Evolutionary conservation across 1,140 invertebrate species (phyloP).

Genomic region (Patella vulgata): DNA sequence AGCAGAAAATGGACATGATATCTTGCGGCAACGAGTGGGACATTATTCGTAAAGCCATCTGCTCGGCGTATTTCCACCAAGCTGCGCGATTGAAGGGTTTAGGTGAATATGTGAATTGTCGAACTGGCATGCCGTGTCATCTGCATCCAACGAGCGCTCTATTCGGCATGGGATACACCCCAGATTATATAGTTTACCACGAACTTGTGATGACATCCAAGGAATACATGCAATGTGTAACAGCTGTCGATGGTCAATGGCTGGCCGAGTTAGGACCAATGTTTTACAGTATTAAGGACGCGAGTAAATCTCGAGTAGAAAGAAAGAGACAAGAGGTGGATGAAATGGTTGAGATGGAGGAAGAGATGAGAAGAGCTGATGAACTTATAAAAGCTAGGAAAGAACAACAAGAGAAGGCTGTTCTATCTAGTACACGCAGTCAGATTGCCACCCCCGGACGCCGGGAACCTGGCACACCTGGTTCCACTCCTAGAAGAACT

Average conservation of each 20-base stretch:
- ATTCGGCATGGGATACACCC: conserved; percentile 97
- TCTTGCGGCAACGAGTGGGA: conserved; percentile 99
- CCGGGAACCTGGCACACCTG: conserved; percentile 71
- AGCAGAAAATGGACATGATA: conserved; percentile 90
- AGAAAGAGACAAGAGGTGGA: conserved; percentile 78
- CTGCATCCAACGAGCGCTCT: conserved; percentile 98
- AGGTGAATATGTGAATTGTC: conserved; percentile 97
- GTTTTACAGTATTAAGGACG: conserved; percentile 92
- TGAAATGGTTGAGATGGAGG: conserved; percentile 93
- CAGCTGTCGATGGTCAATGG: conserved; percentile 98
- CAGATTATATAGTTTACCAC: conserved; percentile 98
- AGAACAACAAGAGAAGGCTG: conserved; percentile 51
- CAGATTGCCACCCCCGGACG: conserved; percentile 77
- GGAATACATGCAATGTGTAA: conserved; percentile 99
- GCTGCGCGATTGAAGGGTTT: conserved; percentile 80
- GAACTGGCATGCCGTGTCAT: conserved; percentile 99
- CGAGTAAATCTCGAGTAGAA: conserved; percentile 63
- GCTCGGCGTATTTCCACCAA: conserved; percentile 99
- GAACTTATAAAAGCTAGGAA: conserved; percentile 86
- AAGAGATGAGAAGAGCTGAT: conserved; percentile 92
- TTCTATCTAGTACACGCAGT: conserved; percentile 61
- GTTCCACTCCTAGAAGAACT: conserved; percentile 40
- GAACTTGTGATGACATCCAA: conserved; percentile 97
- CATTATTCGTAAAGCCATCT: conserved; percentile 97
- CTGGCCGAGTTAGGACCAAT: conserved; percentile 98